Conservation (phyloP, 2,888 invertebrate genomes). For the Villa cingulata region DNA sequence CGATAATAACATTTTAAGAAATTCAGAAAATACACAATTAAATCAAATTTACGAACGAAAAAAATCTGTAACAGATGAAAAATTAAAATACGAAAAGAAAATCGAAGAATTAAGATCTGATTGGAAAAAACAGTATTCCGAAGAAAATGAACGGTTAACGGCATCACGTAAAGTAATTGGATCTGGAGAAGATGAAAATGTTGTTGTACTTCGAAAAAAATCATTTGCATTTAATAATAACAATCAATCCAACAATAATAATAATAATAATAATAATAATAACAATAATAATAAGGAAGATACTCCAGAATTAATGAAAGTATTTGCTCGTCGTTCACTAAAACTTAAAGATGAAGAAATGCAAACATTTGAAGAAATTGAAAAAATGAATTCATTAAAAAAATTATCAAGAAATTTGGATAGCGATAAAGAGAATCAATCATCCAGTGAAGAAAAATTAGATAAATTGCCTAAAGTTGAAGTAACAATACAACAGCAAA, state of each 20-base stretch:
- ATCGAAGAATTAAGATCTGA: constrained; percentile 26
- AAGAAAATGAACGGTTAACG: constrained; percentile 20
- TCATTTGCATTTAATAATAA: constrained; percentile 23
- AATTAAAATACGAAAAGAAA: constrained; percentile 24
- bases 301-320: constrained; percentile 68
- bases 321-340: constrained; percentile 65
- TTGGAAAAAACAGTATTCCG: constrained; percentile 26
- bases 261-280: no score
- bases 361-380: constrained; percentile 39
- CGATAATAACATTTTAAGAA: constrained; percentile 16
- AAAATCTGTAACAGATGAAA: constrained; percentile 28
- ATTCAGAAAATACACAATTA: constrained; percentile 10
- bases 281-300: constrained; percentile 36
- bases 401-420: constrained; percentile 47
- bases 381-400: constrained; percentile 27
- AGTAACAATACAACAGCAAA: constrained; percentile 15
- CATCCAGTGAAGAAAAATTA: constrained; percentile 39
- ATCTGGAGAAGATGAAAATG: constrained; percentile 15
- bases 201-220: constrained; percentile 32
- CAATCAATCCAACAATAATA: constrained; percentile 11
- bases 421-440: constrained; percentile 61
- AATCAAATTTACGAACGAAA: constrained; percentile 24
- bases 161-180: constrained; percentile 7
- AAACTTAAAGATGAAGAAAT: constrained; percentile 64
- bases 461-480: constrained; percentile 30